Conservation (phyloP, 1,140 invertebrate genomes). For the Medauroidea extradentata region DNA sequence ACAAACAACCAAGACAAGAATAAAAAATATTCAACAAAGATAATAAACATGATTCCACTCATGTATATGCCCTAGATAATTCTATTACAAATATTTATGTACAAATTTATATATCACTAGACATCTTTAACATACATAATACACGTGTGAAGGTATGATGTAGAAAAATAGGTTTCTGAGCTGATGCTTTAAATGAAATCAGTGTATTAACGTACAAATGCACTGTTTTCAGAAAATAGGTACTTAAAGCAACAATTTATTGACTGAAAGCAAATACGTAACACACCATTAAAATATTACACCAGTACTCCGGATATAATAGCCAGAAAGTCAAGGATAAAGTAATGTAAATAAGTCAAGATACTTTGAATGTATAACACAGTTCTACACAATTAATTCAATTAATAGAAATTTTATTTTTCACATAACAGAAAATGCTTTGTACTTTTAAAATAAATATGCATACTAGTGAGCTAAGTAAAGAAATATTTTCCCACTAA, state of each 20-base stretch:
- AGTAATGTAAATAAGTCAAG: too few relatives aligned
- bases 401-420: too few relatives aligned
- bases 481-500: too few relatives aligned
- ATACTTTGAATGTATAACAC: too few relatives aligned
- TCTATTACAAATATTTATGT: neutral
- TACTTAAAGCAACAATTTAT: neutral
- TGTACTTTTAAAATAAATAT: too few relatives aligned
- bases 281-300: too few relatives aligned
- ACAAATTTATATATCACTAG: neutral
- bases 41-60: neutral
- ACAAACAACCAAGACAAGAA: neutral
- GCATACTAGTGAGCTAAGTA: too few relatives aligned
- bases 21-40: neutral
- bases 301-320: too few relatives aligned
- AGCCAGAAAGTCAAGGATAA: too few relatives aligned
- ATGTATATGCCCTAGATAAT: neutral
- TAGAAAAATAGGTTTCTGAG: neutral
- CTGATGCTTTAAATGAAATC: neutral
- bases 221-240: neutral
- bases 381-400: too few relatives aligned
- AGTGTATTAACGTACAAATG: neutral
- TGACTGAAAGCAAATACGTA: too few relatives aligned
- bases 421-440: too few relatives aligned
- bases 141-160: neutral
- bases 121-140: neutral